Evolutionary conservation across 2,797 vertebrate species (phyloP).

Genomic region (Liparis tanakae): DNA sequence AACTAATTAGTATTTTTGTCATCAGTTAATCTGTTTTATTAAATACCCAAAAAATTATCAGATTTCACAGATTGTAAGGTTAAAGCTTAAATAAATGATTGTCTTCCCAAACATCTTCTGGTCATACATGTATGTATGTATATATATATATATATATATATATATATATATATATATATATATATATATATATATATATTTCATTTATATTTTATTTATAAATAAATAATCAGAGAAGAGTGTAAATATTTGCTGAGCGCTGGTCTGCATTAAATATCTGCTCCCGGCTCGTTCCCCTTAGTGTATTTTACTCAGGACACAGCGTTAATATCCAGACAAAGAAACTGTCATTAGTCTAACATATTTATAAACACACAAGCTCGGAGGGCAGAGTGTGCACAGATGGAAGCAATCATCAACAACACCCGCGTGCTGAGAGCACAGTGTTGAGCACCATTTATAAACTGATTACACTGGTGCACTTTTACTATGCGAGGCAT

Average conservation of each 20-base stretch:
- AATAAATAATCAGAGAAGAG: no score
- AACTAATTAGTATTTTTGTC: background rate
- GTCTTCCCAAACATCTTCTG: no score
- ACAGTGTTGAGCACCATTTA: constrained; percentile 26
- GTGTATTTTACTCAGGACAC: background rate
- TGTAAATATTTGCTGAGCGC: background rate
- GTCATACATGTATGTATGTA: no score
- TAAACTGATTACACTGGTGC: constrained; percentile 31
- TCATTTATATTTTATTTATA: no score
- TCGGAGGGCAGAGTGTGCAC: constrained; percentile 4
- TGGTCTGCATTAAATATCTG: background rate
- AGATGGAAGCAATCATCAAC: constrained; percentile 21
- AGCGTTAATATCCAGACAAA: constrained; percentile 22
- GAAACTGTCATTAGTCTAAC: constrained; percentile 29
- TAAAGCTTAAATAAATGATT: no score
- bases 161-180: no score
- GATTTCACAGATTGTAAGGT: no score
- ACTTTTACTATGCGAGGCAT: constrained; percentile 10
- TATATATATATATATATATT: no score
- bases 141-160: no score
- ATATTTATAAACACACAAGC: constrained; percentile 16
- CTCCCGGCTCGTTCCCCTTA: background rate
- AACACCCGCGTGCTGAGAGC: background rate
- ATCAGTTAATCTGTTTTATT: background rate
- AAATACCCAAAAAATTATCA: background rate